A percentile compares a stretch with the other conserved stretches of the same genome.
These are phyloP conservation scores for Selene dorsalis DNA, from an alignment of 2,797 vertebrate species.

Conservation along the genomic window DNA sequence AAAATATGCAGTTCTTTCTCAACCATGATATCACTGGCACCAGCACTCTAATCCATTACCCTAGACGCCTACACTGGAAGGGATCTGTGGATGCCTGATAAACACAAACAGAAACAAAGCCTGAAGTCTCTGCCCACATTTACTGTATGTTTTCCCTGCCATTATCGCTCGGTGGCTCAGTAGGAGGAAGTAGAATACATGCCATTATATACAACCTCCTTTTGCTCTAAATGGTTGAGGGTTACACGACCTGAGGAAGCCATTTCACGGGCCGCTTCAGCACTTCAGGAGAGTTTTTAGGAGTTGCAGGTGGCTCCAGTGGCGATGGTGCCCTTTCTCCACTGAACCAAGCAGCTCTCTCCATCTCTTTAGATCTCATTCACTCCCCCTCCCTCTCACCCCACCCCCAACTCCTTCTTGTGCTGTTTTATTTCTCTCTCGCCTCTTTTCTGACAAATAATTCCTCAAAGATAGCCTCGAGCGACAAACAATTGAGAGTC, in stretches of 20 bases:
- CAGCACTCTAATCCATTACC: slow-evolving; percentile 82
- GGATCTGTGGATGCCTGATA: slow-evolving; percentile 83
- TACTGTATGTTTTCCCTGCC: slow-evolving; percentile 68
- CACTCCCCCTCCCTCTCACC: neutral
- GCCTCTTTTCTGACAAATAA: slow-evolving; percentile 55
- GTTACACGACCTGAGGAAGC: slow-evolving; percentile 49
- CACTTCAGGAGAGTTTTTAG: slow-evolving; percentile 19
- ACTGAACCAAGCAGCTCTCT: slow-evolving; percentile 1
- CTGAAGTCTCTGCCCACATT: slow-evolving; percentile 78
- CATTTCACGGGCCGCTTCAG: slow-evolving; percentile 56
- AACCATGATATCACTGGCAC: slow-evolving; percentile 78
- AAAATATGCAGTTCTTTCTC: slow-evolving; percentile 78
- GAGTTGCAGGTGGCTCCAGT: slow-evolving; percentile 38
- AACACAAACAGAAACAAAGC: slow-evolving; percentile 82
- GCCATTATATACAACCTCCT: slow-evolving; percentile 49
- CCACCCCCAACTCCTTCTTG: neutral
- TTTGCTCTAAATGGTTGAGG: slow-evolving; percentile 49
- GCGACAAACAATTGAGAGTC: slow-evolving; percentile 53
- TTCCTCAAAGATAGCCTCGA: slow-evolving; percentile 45
- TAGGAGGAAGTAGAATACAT: slow-evolving; percentile 56
- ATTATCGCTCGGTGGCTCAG: slow-evolving; percentile 59
- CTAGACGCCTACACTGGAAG: slow-evolving; percentile 79
- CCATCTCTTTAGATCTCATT: slow-evolving; percentile 29
- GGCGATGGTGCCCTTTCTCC: slow-evolving; percentile 13
- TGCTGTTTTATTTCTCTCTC: slow-evolving; percentile 26